Percentiles rank a stretch among this genome's conserved stretches.
Evolutionary conservation across 2,113 vertebrate genomes (phyloP).

Genomic region (Colossoma macropomum): DNA sequence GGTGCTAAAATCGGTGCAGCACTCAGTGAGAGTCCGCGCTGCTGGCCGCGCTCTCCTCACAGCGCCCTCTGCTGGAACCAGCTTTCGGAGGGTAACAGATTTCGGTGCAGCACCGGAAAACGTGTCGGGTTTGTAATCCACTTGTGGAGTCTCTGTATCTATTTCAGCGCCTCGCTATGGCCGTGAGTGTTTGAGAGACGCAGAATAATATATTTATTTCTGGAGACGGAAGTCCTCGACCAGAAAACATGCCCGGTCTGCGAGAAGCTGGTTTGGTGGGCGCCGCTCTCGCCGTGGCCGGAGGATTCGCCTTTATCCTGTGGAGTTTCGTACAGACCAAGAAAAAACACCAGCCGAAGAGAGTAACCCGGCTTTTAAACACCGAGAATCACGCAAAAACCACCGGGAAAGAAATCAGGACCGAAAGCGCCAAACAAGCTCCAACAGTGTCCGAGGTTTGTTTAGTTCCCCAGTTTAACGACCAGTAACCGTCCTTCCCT

Average conservation of each 20-base stretch:
- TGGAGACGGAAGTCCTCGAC: not conserved
- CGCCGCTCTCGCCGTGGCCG: slow-evolving; percentile 67
- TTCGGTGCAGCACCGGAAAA: not conserved
- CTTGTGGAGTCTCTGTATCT: not conserved
- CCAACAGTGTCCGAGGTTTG: slow-evolving; percentile 19
- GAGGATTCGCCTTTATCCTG: slow-evolving; percentile 69
- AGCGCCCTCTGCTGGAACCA: slow-evolving; percentile 16
- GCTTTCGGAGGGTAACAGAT: not conserved
- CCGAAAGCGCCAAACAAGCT: not conserved
- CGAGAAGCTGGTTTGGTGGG: slow-evolving; percentile 65
- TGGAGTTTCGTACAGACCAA: slow-evolving; percentile 66
- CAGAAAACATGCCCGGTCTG: slow-evolving; percentile 67
- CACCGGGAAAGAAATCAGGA: not conserved
- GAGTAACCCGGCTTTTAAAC: not conserved
- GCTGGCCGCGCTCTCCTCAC: not conserved
- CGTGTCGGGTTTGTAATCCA: not conserved
- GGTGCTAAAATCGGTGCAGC: too few species aligned
- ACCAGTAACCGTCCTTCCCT: not conserved
- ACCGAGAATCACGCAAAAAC: not conserved
- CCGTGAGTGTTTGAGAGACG: not conserved
- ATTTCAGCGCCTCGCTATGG: not conserved
- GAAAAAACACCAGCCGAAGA: slow-evolving; percentile 4
- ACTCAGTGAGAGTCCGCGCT: too few species aligned
- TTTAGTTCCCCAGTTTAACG: not conserved
- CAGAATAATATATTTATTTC: not conserved